These are phyloP conservation scores for Ceyx erithaca DNA, from an alignment of 2,797 vertebrate species.

Conservation along the genomic window DNA sequence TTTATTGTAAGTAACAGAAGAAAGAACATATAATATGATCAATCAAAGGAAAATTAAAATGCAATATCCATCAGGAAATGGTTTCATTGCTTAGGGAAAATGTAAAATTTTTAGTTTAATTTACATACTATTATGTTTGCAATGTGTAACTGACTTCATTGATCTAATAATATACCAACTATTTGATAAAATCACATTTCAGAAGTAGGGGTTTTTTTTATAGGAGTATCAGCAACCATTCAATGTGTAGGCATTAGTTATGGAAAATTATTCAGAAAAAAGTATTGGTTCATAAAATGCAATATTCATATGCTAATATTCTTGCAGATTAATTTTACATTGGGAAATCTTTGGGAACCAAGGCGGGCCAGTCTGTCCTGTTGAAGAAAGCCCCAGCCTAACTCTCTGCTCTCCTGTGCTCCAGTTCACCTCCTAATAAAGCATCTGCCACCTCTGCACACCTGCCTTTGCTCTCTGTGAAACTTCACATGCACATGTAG, in stretches of 20 bases:
- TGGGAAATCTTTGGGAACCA: neutral
- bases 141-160: neutral
- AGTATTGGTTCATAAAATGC: neutral
- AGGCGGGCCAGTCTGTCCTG: neutral
- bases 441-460: neutral
- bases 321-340: constrained; percentile 14
- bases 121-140: constrained; percentile 26
- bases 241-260: neutral
- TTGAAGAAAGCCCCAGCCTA: neutral
- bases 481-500: neutral
- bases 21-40: constrained; percentile 29
- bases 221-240: neutral
- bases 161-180: neutral
- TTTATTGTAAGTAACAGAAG: neutral
- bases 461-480: neutral
- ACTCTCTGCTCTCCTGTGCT: neutral
- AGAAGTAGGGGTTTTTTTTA: neutral
- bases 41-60: constrained; percentile 44
- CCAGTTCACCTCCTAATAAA: neutral
- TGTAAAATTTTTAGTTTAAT: constrained; percentile 42
- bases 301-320: constrained; percentile 24
- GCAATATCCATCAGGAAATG: neutral
- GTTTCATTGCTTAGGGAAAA: constrained; percentile 17
- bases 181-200: constrained; percentile 47
- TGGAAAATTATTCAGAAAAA: constrained; percentile 24